Conservation (phyloP, 2,113 vertebrate species). For the Mastomys coucha region DNA sequence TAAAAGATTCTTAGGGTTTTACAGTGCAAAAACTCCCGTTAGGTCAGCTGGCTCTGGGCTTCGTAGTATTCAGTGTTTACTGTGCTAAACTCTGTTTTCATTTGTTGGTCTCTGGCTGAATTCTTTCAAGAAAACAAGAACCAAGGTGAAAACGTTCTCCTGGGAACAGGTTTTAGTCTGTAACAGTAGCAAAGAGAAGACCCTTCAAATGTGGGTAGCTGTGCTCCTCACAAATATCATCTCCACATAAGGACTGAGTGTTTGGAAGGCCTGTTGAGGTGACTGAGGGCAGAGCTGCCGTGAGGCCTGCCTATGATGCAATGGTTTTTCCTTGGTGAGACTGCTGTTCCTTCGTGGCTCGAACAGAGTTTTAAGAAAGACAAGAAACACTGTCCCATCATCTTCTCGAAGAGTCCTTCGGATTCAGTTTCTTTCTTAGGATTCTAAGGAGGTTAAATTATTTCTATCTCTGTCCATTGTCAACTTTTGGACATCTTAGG, state of each 20-base stretch:
- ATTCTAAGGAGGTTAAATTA: neutral
- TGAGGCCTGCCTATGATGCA: neutral
- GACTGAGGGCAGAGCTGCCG: neutral
- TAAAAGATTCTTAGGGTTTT: neutral
- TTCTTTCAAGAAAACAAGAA: neutral
- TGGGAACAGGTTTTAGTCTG: neutral
- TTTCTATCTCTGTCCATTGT: neutral
- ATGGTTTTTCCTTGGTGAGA: neutral
- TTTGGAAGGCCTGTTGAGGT: neutral
- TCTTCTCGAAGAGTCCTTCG: neutral
- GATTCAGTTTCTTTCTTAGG: neutral
- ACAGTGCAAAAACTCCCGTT: neutral
- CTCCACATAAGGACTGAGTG: neutral
- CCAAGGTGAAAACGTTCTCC: neutral
- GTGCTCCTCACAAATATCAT: neutral
- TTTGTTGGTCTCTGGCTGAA: neutral
- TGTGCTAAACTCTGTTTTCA: neutral
- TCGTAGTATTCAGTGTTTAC: too few species aligned
- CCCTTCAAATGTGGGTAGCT: neutral
- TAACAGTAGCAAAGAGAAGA: slow-evolving; percentile 8
- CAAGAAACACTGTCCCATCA: neutral
- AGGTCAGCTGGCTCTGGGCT: neutral
- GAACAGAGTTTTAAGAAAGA: neutral
- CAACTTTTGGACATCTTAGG: too few species aligned
- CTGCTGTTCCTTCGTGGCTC: neutral